Evolutionary conservation across 2,113 vertebrate genomes (phyloP).

Genomic region (Cricetomys ansorgei): DNA sequence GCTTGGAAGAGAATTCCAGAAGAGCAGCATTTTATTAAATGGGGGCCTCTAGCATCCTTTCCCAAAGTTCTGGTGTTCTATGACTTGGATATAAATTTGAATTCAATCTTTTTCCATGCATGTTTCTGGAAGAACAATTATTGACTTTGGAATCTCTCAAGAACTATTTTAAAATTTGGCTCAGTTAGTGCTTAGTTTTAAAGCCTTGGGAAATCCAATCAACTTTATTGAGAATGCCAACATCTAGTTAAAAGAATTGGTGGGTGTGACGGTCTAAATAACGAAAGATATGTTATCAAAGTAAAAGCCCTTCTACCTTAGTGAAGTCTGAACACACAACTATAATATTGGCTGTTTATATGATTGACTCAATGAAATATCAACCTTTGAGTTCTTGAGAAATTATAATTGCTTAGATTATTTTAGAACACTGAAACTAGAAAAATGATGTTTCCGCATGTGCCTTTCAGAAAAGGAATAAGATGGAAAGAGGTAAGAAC

Average conservation of each 20-base stretch:
- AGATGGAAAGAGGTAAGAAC: not conserved
- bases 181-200: constrained; percentile 22
- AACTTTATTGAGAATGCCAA: not conserved
- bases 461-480: not conserved
- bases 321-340: not conserved
- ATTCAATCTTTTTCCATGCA: not conserved
- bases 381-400: constrained; percentile 20
- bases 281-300: not conserved
- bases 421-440: not conserved
- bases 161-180: constrained; percentile 15
- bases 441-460: not conserved
- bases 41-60: not conserved
- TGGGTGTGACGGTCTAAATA: not conserved
- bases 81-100: not conserved
- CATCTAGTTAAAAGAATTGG: not conserved
- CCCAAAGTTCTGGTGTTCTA: not conserved
- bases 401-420: not conserved
- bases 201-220: not conserved
- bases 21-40: not conserved
- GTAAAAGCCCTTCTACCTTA: not conserved
- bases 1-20: not conserved
- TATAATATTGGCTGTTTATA: not conserved
- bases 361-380: not conserved
- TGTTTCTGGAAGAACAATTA: not conserved
- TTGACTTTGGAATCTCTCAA: not conserved